Conservation (phyloP, 2,113 vertebrate genomes). For the Sinosuthora webbiana region DNA sequence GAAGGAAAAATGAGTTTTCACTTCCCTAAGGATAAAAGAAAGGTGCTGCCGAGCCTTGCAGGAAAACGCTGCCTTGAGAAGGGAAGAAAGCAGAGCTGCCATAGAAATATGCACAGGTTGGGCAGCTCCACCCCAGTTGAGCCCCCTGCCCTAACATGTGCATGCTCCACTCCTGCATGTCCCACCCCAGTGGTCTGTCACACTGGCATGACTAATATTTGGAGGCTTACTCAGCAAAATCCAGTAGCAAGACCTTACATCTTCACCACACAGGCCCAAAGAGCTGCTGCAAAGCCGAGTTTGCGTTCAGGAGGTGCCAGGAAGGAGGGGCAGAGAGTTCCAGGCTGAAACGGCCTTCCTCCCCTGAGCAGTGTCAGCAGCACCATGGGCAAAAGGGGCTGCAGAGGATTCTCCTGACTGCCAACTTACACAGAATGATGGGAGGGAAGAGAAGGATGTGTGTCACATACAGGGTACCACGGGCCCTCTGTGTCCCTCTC, state of each 20-base stretch:
- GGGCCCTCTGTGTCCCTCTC: background rate
- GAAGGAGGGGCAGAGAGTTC: background rate
- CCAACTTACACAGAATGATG: rapidly evolving
- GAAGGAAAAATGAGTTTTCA: background rate
- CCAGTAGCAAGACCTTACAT: background rate
- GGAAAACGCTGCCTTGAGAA: background rate
- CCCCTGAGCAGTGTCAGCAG: background rate
- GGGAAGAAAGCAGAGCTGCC: background rate
- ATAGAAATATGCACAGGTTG: background rate
- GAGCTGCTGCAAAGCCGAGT: background rate
- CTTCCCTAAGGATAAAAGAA: background rate
- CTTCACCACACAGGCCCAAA: background rate
- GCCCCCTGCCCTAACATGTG: rapidly evolving
- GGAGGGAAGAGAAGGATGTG: background rate
- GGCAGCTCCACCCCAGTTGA: background rate
- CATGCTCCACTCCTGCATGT: rapidly evolving
- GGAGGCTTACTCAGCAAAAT: background rate
- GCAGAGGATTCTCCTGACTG: background rate
- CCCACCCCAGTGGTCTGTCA: background rate
- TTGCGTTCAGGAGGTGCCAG: background rate
- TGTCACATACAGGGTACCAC: background rate
- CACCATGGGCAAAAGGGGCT: background rate
- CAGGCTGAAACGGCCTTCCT: background rate
- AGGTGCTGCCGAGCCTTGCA: background rate
- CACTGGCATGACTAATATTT: background rate